phyloP scores from a whole-genome alignment of 2,888 invertebrate species.

The Stenchaetothrips biformis region DNA sequence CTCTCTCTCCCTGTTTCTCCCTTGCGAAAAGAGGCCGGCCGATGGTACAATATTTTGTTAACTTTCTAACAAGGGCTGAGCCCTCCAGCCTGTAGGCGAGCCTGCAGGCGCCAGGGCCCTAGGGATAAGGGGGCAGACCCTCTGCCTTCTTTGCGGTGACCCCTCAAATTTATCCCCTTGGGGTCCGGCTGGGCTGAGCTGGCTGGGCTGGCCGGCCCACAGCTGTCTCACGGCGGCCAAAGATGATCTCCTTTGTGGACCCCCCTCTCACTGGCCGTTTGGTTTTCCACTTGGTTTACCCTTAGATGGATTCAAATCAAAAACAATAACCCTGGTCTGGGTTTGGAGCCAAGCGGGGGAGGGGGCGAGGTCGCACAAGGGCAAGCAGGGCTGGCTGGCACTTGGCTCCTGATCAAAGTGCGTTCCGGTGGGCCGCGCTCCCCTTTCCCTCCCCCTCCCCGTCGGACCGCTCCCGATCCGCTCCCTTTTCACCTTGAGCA shows the following conservation, averaged over 20 bases:
- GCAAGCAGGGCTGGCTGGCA: slow-evolving; percentile 8
- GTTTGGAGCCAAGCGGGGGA: not conserved
- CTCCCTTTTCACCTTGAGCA: slow-evolving; percentile 16
- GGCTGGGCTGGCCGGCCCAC: too few relatives aligned
- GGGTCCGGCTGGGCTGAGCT: too few relatives aligned
- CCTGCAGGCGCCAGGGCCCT: too few relatives aligned
- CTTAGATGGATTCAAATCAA: slow-evolving; percentile 9
- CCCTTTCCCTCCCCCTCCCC: not conserved
- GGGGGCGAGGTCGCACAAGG: not conserved
- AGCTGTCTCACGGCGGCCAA: not conserved
- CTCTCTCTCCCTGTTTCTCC: not conserved
- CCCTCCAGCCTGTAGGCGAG: too few relatives aligned
- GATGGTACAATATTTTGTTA: too few relatives aligned
- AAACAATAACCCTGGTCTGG: slow-evolving; percentile 23
- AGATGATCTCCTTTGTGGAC: not conserved
- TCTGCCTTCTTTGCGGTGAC: too few relatives aligned
- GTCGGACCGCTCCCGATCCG: not conserved
- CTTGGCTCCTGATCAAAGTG: slow-evolving; percentile 28
- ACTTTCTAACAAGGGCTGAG: too few relatives aligned
- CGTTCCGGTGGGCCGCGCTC: slow-evolving; percentile 28
- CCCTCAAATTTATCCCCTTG: too few relatives aligned
- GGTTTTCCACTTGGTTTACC: slow-evolving; percentile 13
- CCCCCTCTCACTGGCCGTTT: not conserved
- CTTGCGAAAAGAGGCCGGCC: not conserved
- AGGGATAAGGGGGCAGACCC: too few relatives aligned